Evolutionary conservation across 2,888 invertebrate species (phyloP).

Genomic region (Polydrusus tereticollis): DNA sequence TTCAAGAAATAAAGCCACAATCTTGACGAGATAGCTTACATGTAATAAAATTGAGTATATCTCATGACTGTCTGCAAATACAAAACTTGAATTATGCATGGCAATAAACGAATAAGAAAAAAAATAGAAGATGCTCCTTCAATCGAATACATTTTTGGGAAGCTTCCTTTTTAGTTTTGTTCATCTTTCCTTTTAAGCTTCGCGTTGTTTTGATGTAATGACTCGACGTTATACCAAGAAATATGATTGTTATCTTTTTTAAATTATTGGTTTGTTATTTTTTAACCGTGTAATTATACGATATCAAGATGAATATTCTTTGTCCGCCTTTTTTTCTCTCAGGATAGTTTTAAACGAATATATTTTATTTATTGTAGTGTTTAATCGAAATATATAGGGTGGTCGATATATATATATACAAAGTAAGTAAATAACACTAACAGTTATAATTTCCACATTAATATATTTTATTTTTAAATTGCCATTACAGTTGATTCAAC

Average conservation of each 20-base stretch:
- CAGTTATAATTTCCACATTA: too few relatives aligned
- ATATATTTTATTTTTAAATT: too few relatives aligned
- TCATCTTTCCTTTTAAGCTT: background rate
- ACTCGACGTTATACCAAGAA: slow-evolving; percentile 14
- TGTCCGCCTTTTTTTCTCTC: slow-evolving; percentile 2
- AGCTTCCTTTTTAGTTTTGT: background rate
- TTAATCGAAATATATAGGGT: background rate
- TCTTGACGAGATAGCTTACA: too few relatives aligned
- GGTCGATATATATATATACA: background rate
- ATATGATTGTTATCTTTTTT: slow-evolving; percentile 19
- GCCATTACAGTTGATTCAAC: too few relatives aligned
- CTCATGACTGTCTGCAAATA: too few relatives aligned
- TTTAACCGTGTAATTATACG: slow-evolving; percentile 19
- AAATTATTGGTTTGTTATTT: slow-evolving; percentile 22
- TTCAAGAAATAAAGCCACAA: too few relatives aligned
- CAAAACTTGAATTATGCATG: too few relatives aligned
- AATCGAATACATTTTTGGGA: background rate
- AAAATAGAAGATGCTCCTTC: background rate
- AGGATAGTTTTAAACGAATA: slow-evolving; percentile 4
- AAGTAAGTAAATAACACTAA: too few relatives aligned
- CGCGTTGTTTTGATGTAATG: slow-evolving; percentile 7
- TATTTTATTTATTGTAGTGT: background rate
- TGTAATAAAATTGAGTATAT: too few relatives aligned
- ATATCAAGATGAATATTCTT: slow-evolving; percentile 21
- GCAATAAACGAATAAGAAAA: too few relatives aligned